These are phyloP conservation scores for Myiotriccus ornatus DNA, from an alignment of 2,797 vertebrate species.

Conservation along the genomic window DNA sequence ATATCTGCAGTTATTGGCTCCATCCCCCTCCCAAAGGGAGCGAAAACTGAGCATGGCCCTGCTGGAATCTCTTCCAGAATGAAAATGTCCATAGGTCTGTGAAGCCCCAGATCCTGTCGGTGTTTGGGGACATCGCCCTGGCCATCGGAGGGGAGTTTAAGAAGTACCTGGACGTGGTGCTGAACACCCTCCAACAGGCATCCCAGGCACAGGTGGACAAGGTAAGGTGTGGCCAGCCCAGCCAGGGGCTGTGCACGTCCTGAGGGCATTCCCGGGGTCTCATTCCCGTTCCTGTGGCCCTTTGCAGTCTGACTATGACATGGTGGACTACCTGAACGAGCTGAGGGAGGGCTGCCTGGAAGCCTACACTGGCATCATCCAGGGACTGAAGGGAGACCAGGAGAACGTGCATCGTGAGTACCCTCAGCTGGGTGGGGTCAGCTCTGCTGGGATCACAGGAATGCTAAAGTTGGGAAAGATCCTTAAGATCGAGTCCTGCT, in stretches of 20 bases:
- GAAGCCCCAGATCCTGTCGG: conserved; percentile 96
- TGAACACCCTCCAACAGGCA: conserved; percentile 96
- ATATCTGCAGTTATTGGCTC: neutral
- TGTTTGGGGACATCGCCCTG: conserved; percentile 95
- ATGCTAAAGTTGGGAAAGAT: neutral
- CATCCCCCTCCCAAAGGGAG: neutral
- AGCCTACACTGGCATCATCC: conserved; percentile 96
- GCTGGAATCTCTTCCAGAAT: conserved; percentile 78
- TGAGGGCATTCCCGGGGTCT: fast-evolving
- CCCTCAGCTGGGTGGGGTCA: neutral
- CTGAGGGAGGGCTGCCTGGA: conserved; percentile 95
- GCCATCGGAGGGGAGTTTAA: conserved; percentile 98
- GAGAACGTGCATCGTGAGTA: conserved; percentile 98
- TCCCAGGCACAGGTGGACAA: conserved; percentile 97
- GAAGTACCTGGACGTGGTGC: conserved; percentile 94
- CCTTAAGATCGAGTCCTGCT: neutral
- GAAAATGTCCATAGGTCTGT: conserved; percentile 97
- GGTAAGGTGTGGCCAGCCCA: conserved; percentile 69
- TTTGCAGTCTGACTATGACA: conserved; percentile 93
- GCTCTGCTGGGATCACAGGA: neutral
- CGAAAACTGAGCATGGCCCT: fast-evolving
- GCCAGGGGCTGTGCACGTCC: neutral
- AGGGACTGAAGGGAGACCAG: conserved; percentile 97
- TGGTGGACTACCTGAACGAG: conserved; percentile 99
- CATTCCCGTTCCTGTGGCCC: neutral